Percentiles rank a stretch among this genome's conserved stretches.
These are phyloP conservation scores for Deilephila porcellus DNA, from an alignment of 2,888 invertebrate species.

Conservation along the genomic window DNA sequence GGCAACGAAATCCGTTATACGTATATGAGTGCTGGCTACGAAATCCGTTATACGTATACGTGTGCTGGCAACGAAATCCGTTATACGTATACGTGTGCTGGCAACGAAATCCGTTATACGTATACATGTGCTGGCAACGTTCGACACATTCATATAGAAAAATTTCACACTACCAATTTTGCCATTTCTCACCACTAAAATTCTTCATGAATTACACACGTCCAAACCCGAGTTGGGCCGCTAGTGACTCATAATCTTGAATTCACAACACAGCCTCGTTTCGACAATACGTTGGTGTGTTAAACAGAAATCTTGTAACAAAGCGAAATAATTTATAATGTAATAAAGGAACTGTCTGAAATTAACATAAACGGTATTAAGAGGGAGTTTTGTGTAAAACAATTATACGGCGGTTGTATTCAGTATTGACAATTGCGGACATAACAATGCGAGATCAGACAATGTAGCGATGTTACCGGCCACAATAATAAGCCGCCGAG, in stretches of 20 bases:
- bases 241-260: not conserved
- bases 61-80: too few relatives aligned
- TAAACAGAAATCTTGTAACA: slow-evolving; percentile 18
- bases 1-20: too few relatives aligned
- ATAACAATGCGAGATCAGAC: slow-evolving; percentile 33
- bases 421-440: slow-evolving; percentile 30
- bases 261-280: not conserved
- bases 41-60: too few relatives aligned
- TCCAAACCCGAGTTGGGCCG: too few relatives aligned
- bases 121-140: too few relatives aligned
- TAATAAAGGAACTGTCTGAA: slow-evolving; percentile 28
- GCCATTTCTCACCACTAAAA: too few relatives aligned
- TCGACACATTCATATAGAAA: too few relatives aligned
- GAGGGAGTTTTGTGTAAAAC: slow-evolving; percentile 29
- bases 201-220: too few relatives aligned
- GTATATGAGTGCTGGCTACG: too few relatives aligned
- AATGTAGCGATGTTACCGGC: slow-evolving; percentile 29
- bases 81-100: too few relatives aligned
- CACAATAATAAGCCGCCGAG: slow-evolving; percentile 32
- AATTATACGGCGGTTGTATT: slow-evolving; percentile 29
- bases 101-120: too few relatives aligned
- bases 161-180: too few relatives aligned
- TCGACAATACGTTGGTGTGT: slow-evolving; percentile 17
- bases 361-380: slow-evolving; percentile 28
- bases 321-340: slow-evolving; percentile 24